Conservation (phyloP, 2,888 invertebrate species). For the Cephus sareptanus region DNA sequence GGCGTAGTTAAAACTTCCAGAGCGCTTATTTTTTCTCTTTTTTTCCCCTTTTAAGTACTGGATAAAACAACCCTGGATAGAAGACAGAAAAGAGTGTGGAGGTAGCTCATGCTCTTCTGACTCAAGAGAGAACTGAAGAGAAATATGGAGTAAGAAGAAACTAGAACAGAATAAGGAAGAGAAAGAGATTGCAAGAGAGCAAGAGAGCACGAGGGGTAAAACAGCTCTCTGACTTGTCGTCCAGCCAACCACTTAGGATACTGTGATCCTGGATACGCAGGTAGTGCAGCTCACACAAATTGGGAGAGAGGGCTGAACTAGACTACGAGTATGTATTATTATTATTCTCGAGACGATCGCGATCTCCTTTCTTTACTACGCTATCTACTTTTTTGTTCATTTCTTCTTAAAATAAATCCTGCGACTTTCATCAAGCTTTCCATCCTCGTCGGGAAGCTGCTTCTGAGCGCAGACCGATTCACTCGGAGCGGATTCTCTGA, state of each 20-base stretch:
- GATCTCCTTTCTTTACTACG: not conserved
- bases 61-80: constrained; percentile 3
- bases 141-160: constrained; percentile 5
- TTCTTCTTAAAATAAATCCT: constrained; percentile 36
- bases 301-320: not conserved
- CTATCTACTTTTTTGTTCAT: not conserved
- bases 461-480: not conserved
- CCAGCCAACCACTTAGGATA: not conserved
- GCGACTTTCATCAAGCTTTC: constrained; percentile 42
- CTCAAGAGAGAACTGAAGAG: not conserved
- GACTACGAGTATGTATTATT: not conserved
- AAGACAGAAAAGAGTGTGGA: constrained; percentile 6
- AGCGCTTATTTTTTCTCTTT: not conserved
- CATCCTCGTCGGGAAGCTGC: not conserved
- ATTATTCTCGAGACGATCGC: not conserved
- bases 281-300: not conserved
- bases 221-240: not conserved
- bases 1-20: constrained; percentile 47
- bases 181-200: not conserved
- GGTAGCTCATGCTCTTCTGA: constrained; percentile 12
- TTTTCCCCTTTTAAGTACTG: not conserved
- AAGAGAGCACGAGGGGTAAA: not conserved
- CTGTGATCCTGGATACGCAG: not conserved
- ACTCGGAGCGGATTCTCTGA: constrained; percentile 24
- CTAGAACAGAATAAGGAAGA: constrained; percentile 20